Evolutionary conservation across 2,113 vertebrate species (phyloP), one percentile per base, ranked within the genome.

Genomic region (Lampris incognitus): DNA sequence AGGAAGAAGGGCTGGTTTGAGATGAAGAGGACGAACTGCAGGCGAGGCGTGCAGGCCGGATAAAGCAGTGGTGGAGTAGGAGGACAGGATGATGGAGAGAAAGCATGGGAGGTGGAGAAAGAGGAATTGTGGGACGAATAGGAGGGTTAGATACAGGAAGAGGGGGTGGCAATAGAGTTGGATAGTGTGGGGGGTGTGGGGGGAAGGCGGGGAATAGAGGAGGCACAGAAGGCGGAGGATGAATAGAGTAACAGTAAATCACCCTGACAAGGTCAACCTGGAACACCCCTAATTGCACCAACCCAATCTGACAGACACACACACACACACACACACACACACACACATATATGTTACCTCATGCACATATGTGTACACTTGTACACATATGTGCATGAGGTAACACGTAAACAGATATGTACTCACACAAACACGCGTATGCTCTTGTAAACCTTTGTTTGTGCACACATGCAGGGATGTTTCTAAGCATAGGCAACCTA

Each of bases 201-300:
- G 10, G 11, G 50, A 51, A 10, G 50, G 11, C 5, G 8, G 11
- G 58, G 55, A 74, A 24, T 24, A 55, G 40, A 13, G 50, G 8
- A 52, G 37, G 13, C 52, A n/a, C 40, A 72, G 11, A 58, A 71
- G 36, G 39, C 1, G 71, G 13, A 24, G 24, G 0, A 70, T 48
- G 46, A 73, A 61, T 52, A 80, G 73, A 65, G 51, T 39, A 40
- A 59, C 54, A 77, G 81, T 84, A 81, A 78, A 85, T 85, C 83
- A 85, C 80, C 72, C 66, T 78, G 83, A 83, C 68, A 84, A 77
- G 55, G 69, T 78, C 42, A 5, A 84, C 67, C 48, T 67, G 71
- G 65, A 81, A 85, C 59, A 84, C 77, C 81, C 40, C 44, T 82
- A 78, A 87, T 70, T 84, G 66, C 69, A 77, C 76, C 55, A 75